Evolutionary conservation across 2,888 invertebrate genomes (phyloP), one percentile per base, ranked within the genome.

Genomic region (Eurois occulta): DNA sequence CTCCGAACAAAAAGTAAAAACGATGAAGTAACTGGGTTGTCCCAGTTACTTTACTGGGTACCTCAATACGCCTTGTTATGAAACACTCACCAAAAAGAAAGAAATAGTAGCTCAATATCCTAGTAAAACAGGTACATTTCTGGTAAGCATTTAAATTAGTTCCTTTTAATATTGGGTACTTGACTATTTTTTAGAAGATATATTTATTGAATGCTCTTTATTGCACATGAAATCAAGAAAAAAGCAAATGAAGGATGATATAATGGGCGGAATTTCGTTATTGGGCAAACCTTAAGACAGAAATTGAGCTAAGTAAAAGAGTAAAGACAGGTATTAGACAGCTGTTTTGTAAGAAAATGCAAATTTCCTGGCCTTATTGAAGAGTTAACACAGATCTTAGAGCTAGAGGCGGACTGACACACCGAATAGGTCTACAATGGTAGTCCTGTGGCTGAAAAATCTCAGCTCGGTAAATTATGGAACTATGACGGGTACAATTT

Each of bases 121-220:
- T 21, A 32, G 35, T 28, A 38, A 62, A 41, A 62, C 21, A 3
- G 1, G 28, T 64, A 81, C 35, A 35, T 43, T 81, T 52, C 35
- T 24, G 10, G 52, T 24, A 24, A 74, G 35, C 48, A 62, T 73
- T 62, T 43, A 32, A 60, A 52, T 35, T 28, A 6, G 41, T 52
- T 55, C 1, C 5, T 48, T 48, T 55, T 48, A 5, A 16, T 55
- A 35, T 68, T 84, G 84, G 84, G 84, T 84, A 86, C 87, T 84
- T 84, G 84, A 86, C 84, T 86, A 75, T 41, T 67, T 74, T 58
- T 43, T 60, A 38, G 10, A 28, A 28, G 16, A 21, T 72, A 52
- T 2, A 6, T 48, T 32, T 2, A 28, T 35, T 5, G 0, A 74
- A 73, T n/a, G 13, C 28, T 48, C 28, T 16, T 38, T 69, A 13